Conservation (phyloP, 2,797 vertebrate species). For the Acanthurus leucopareius region DNA sequence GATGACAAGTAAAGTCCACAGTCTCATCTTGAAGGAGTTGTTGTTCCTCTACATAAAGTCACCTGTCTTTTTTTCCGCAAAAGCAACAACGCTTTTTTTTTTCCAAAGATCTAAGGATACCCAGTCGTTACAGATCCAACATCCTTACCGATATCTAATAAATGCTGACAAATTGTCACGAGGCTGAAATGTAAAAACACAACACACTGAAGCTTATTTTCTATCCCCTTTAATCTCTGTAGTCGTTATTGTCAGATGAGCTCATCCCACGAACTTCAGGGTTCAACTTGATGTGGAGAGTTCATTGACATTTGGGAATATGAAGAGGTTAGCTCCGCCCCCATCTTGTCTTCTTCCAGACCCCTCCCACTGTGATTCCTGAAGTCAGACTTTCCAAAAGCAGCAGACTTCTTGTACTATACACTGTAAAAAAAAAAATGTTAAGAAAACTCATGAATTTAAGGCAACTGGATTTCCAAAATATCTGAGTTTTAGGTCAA, state of each 20-base stretch:
- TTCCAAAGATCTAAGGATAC: not conserved
- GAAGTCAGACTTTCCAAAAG: constrained; percentile 18
- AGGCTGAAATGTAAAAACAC: not conserved
- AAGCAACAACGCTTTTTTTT: not conserved
- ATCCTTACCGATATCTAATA: not conserved
- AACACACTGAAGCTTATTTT: not conserved
- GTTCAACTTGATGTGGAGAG: constrained; percentile 33
- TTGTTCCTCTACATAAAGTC: constrained; percentile 10
- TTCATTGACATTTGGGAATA: constrained; percentile 73
- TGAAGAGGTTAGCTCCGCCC: constrained; percentile 67
- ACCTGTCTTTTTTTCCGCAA: constrained; percentile 30
- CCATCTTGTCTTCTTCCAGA: constrained; percentile 41
- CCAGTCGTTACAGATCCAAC: constrained; percentile 16
- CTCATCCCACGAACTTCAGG: constrained; percentile 32
- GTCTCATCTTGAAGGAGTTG: constrained; percentile 64
- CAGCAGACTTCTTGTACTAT: not conserved
- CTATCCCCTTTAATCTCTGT: not conserved
- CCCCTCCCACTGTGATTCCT: constrained; percentile 47
- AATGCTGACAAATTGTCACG: not conserved
- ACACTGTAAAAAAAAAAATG: no score
- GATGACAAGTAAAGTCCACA: constrained; percentile 67
- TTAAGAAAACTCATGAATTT: no score
- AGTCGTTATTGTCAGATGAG: constrained; percentile 20
- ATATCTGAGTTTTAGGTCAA: no score
- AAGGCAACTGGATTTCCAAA: no score